Evolutionary conservation across 2,888 invertebrate species (phyloP).

Genomic region (Flexamia atlantica): DNA sequence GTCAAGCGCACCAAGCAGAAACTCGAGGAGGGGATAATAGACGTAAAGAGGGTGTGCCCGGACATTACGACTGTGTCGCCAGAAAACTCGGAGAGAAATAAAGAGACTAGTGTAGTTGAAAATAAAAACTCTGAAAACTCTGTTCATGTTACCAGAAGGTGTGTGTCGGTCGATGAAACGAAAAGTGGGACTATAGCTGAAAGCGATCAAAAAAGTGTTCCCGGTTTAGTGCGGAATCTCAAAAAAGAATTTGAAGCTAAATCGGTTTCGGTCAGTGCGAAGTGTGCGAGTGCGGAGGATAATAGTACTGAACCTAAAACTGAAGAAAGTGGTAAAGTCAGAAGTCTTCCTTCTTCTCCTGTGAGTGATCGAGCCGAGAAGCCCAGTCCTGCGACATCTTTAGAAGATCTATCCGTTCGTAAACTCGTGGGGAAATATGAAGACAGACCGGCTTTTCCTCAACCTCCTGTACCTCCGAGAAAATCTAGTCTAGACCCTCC

Average conservation of each 20-base stretch:
- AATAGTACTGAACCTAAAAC: slow-evolving; percentile 66
- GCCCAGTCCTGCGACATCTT: slow-evolving; percentile 73
- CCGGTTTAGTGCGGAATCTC: slow-evolving; percentile 90
- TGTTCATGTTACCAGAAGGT: slow-evolving; percentile 61
- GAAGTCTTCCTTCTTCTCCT: slow-evolving; percentile 81
- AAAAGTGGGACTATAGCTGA: slow-evolving; percentile 57
- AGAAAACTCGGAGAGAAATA: background rate
- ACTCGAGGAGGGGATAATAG: slow-evolving; percentile 78
- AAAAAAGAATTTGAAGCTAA: slow-evolving; percentile 94
- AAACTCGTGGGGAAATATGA: slow-evolving; percentile 88
- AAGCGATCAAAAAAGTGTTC: slow-evolving; percentile 72
- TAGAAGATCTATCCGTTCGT: slow-evolving; percentile 84
- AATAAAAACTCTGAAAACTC: slow-evolving; percentile 50
- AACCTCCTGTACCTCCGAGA: slow-evolving; percentile 73
- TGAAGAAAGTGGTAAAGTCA: slow-evolving; percentile 73
- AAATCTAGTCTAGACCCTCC: slow-evolving; percentile 73
- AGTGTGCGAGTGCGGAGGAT: slow-evolving; percentile 61
- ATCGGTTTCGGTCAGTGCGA: slow-evolving; percentile 72
- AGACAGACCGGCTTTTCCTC: slow-evolving; percentile 69
- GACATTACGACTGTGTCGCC: slow-evolving; percentile 56
- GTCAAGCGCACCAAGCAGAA: slow-evolving; percentile 85
- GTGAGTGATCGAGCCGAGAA: slow-evolving; percentile 78
- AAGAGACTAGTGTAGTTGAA: slow-evolving; percentile 47
- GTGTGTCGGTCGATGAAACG: slow-evolving; percentile 61
- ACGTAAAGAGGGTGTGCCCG: slow-evolving; percentile 69